phyloP scores from a whole-genome alignment of 2,888 invertebrate species.

The Cremastinae sp. region DNA sequence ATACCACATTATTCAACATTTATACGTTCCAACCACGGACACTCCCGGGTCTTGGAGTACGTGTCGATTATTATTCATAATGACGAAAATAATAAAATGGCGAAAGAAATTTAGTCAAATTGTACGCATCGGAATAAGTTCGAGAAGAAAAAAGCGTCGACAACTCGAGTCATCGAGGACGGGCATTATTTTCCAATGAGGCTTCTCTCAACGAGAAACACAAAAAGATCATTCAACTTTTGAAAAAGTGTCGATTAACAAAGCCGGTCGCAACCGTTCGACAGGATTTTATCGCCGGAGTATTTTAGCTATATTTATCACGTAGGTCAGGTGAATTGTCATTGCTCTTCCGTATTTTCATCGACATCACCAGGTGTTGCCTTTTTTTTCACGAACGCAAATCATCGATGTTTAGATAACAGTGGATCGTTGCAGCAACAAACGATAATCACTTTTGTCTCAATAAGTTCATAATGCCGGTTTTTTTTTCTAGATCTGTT shows the following conservation, averaged over 20 bases:
- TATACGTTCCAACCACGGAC: constrained; percentile 10
- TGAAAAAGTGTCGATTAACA: constrained; percentile 32
- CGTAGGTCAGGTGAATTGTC: constrained; percentile 62
- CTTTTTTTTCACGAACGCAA: constrained; percentile 53
- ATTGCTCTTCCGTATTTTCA: constrained; percentile 13
- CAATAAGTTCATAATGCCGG: background rate
- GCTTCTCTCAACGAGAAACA: constrained; percentile 18
- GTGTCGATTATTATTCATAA: constrained; percentile 37
- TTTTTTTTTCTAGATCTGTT: background rate
- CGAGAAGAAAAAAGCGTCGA: constrained; percentile 26
- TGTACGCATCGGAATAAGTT: background rate
- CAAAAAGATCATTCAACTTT: constrained; percentile 4
- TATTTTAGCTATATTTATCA: constrained; percentile 52
- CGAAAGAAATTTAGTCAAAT: background rate
- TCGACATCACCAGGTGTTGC: constrained; percentile 56
- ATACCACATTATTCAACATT: constrained; percentile 41
- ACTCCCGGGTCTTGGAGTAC: constrained; percentile 4
- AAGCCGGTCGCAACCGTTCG: constrained; percentile 33
- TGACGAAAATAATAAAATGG: constrained; percentile 7
- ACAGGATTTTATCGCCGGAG: constrained; percentile 20
- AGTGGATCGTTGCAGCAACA: constrained; percentile 66
- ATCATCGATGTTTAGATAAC: constrained; percentile 63
- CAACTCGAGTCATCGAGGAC: constrained; percentile 30
- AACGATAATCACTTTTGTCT: background rate
- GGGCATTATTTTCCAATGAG: constrained; percentile 34